Evolutionary conservation across 2,797 vertebrate species (phyloP), one percentile per base, ranked within the genome.

Genomic region (Neosilurus hyrtlii): DNA sequence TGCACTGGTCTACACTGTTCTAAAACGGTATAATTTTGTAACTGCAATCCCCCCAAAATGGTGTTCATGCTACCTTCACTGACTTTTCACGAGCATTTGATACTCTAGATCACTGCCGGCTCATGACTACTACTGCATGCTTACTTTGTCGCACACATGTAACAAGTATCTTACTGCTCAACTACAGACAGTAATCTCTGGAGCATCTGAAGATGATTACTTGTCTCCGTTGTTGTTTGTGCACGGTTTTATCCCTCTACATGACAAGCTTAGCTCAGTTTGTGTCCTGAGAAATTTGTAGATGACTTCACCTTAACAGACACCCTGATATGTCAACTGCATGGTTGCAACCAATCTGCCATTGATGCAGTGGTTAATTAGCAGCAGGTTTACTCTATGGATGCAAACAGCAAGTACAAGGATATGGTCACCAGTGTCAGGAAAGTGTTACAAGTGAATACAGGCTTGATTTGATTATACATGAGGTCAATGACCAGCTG

Each of bases 31-130:
- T 43, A 75, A 59, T 75, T 54, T 22, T 37, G 35, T 37, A 59
- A 75, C 37, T 37, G 30, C 11, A 59, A 22, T 57, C 26, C 24
- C 24, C 67, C 22, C n/a, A 71, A 71, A 51, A 43, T 51, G 68
- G n/a, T 11, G n/a, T 71, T 51, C 11, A 14, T 71, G 67, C 67
- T 49, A 70, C 67, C 37, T 49, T 70, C 20, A 70, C 22, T 70
- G 67, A 70, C 67, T 49, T 70, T 70, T 70, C 67, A 70, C 10
- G 4, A 49, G 67, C 43, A 71, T 51, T 71, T 51, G 68, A 71
- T 51, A 71, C 20, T 51, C 37, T 71, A 49, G 68, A 51, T 71
- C 22, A n/a, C 43, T 71, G 68, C 68, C 3, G 18, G 35, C 35
- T 68, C 35, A 9, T 43, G 66, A 70, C 43, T 51, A 22, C 18